Percentiles rank a stretch among this genome's conserved stretches.
These are phyloP conservation scores for Plestiodon gilberti DNA, from an alignment of 2,113 vertebrate species.

Conservation along the genomic window DNA sequence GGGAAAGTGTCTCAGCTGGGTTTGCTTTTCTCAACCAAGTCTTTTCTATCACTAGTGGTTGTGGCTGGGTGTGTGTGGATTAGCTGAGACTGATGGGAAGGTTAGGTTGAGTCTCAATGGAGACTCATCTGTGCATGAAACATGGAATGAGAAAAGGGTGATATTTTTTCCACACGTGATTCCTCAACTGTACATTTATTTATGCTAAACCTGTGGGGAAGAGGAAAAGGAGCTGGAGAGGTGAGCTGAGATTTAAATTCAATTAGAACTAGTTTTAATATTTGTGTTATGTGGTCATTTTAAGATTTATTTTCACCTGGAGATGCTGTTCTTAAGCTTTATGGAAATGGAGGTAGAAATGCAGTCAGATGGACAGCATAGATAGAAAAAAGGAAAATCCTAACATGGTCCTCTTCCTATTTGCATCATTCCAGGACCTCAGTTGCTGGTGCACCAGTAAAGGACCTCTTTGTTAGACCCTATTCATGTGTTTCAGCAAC, in stretches of 20 bases:
- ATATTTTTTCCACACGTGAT: too few relatives aligned
- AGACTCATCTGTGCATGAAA: too few relatives aligned
- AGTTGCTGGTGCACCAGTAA: neutral
- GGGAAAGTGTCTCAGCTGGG: too few relatives aligned
- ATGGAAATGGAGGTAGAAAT: neutral
- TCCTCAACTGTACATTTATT: too few relatives aligned
- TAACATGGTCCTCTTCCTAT: neutral
- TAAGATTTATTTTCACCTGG: neutral
- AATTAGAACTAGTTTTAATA: neutral
- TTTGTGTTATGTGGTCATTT: neutral
- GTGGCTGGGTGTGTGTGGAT: too few relatives aligned
- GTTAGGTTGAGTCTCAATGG: too few relatives aligned
- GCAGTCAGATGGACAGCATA: neutral
- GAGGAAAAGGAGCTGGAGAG: neutral
- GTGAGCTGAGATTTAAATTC: neutral
- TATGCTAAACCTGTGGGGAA: neutral
- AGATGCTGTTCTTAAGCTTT: neutral
- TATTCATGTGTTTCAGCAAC: neutral
- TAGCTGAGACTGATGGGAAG: too few relatives aligned
- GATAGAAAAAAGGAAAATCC: neutral
- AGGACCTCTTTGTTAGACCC: neutral
- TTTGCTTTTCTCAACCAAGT: too few relatives aligned
- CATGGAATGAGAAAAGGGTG: too few relatives aligned
- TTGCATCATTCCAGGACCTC: too few relatives aligned
- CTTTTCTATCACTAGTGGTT: too few relatives aligned